phyloP scores from a whole-genome alignment of 1,140 invertebrate species.

The Sweltsa coloradensis region DNA sequence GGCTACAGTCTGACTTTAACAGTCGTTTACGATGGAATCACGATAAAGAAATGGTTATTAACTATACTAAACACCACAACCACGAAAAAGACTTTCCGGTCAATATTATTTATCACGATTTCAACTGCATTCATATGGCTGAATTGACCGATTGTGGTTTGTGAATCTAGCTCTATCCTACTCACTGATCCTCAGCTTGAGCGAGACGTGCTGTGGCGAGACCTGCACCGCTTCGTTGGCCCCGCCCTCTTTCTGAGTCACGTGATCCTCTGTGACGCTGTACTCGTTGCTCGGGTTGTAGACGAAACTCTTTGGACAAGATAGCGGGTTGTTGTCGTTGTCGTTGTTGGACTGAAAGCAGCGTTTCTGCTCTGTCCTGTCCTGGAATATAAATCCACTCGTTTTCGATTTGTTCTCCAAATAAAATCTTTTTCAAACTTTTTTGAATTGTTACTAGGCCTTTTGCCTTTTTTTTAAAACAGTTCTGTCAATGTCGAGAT shows the following conservation, averaged over 20 bases:
- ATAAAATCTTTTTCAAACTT: neutral
- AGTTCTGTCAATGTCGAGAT: too few species aligned
- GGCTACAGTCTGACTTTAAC: too few species aligned
- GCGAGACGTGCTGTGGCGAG: conserved; percentile 61
- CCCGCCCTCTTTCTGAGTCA: conserved; percentile 11
- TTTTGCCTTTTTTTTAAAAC: too few species aligned
- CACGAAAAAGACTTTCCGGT: conserved; percentile 10
- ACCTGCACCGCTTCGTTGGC: conserved; percentile 63
- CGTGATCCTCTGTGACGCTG: conserved; percentile 24
- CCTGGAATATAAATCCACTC: too few species aligned
- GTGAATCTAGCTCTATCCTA: too few species aligned
- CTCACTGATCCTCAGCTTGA: conserved; percentile 73
- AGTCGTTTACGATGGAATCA: neutral
- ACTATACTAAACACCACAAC: conserved; percentile 5
- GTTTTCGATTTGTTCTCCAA: conserved; percentile 37
- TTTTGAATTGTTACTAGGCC: neutral
- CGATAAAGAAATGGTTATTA: conserved; percentile 1
- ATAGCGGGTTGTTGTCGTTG: too few species aligned
- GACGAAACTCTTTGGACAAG: conserved; percentile 52
- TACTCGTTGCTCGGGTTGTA: conserved; percentile 61
- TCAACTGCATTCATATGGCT: too few species aligned
- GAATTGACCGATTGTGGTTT: too few species aligned
- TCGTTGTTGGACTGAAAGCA: too few species aligned
- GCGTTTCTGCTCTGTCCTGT: too few species aligned
- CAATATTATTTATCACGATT: too few species aligned